Evolutionary conservation across 92 coral and sea anemone species (phyloP), one percentile per base, ranked within the genome.

Genomic region (Palythoa grandiflora): DNA sequence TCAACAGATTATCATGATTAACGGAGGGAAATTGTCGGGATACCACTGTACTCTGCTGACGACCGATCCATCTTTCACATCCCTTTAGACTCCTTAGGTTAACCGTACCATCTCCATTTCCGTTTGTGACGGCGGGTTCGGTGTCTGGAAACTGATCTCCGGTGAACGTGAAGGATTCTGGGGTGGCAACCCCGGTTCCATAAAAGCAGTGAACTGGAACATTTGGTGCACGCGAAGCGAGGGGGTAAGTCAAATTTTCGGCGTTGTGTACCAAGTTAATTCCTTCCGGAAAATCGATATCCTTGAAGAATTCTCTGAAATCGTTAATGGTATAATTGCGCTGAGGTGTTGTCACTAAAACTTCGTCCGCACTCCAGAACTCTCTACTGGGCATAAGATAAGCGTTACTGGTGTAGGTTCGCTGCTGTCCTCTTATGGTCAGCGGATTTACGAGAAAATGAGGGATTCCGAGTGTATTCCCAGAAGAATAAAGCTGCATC

Each of bases 71-170:
- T 66, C 84, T 93, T 57, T 50, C 90, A 84, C 94, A 94, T 21
- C 94, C 96, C 79, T 87, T 83, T 28, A 94, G 79, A 76, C 98
- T 94, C 70, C 96, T 89, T 35, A 38, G 70, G 61, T 94, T 93
- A 1, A 93, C 98, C 4, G 96, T 94, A 16, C 96, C 98, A 60
- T 94, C 98, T 5, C 98, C 98, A 72, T 94, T 88, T 21, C 98
- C 96, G 48, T 94, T 80, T 53, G 53, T 71, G 10, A 88, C 83
- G 38, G 86, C 79, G 1, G 98, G 98, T 16, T 71, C 77, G 63
- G 89, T 71, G 86, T 94, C 98, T 57, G 98, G 98, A 88, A 94
- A 94, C 73, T 91, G 89, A 5, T 95, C 96, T 60, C 79, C 83
- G 1, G 87, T 87, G 86, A 89, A 94, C 63, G 93, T 77, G 92